Evolutionary conservation across 2,113 vertebrate genomes (phyloP), one percentile per base, ranked within the genome.

Genomic region (Abramis brama): DNA sequence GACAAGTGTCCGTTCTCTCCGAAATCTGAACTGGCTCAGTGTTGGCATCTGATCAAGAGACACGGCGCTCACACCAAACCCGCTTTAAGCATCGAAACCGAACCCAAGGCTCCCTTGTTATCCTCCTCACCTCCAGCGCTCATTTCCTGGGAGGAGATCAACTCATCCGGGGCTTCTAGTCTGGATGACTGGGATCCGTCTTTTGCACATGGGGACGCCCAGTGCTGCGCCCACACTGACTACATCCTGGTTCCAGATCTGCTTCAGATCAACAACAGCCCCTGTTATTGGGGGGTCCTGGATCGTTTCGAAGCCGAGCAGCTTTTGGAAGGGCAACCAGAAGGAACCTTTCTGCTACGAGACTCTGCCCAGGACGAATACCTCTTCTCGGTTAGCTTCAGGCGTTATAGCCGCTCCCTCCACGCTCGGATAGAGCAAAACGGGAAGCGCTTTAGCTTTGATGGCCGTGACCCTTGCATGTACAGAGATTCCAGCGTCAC

Each of bases 291-390:
- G 98, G 98, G 98, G 0, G 97, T 99, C 64, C 93, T 99, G 95
- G 97, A 99, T 92, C 97, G 98, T 89, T 98, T 98, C 0, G 96
- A 98, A 50, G 98, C 98, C 0, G 98, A 99, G 94, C 97, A 97
- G 2, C 95, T 99, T 13, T 93, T 99, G 33, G 98, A 99, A 85
- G 97, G 97, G 19, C 97, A 97, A 88, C 98, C 98, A 0, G 98
- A 99, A 91, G 98, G 98, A 2, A 99, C 98, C 0, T 99, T 99
- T 88, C 93, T 99, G 88, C 93, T 99, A 21, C 89, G 98, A 27
- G 98, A 99, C 90, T 99, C 98, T 9, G 98, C 98, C 79, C 98
- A 99, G 86, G 97, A 99, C 8, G 97, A 99, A 88, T 98, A 97
- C 89, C 95, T 99, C 84, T 99, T 99, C 91, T 99, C 98, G 0